Conservation (phyloP, 2,888 invertebrate species). For the Lomographa bimaculata region DNA sequence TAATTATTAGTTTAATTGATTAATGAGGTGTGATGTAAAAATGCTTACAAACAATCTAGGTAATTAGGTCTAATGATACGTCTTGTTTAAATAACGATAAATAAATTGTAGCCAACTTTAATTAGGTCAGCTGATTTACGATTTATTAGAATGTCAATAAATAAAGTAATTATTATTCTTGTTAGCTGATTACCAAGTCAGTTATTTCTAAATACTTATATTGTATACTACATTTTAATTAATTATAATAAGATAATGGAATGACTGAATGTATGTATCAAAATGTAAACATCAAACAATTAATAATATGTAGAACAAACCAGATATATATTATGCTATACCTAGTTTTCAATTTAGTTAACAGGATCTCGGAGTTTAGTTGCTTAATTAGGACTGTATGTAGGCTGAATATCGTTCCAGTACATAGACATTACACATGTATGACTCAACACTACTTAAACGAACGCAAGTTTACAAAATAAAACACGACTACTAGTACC, state of each 20-base stretch:
- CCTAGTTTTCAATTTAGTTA: background rate
- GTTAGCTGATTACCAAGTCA: too few species aligned
- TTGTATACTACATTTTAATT: background rate
- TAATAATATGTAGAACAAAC: too few species aligned
- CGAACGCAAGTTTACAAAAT: too few species aligned
- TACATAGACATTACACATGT: conserved; percentile 1
- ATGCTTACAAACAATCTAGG: conserved; percentile 17
- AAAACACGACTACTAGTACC: too few species aligned
- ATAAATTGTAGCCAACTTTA: conserved; percentile 14
- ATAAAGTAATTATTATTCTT: too few species aligned
- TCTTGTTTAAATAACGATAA: conserved; percentile 9
- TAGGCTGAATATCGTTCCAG: conserved; percentile 10
- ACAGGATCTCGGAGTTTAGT: conserved; percentile 16
- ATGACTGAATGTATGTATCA: too few species aligned
- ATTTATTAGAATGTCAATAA: background rate
- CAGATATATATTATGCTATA: too few species aligned
- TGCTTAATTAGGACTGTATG: conserved; percentile 9
- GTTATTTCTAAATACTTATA: too few species aligned
- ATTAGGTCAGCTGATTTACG: conserved; percentile 13
- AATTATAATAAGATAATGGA: background rate
- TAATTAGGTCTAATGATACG: conserved; percentile 6
- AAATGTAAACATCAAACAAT: too few species aligned
- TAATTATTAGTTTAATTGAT: background rate
- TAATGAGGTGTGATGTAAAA: conserved; percentile 25
- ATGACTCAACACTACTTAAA: conserved; percentile 9